phyloP scores from a whole-genome alignment of 2,888 invertebrate species.

The Nineta flava region DNA sequence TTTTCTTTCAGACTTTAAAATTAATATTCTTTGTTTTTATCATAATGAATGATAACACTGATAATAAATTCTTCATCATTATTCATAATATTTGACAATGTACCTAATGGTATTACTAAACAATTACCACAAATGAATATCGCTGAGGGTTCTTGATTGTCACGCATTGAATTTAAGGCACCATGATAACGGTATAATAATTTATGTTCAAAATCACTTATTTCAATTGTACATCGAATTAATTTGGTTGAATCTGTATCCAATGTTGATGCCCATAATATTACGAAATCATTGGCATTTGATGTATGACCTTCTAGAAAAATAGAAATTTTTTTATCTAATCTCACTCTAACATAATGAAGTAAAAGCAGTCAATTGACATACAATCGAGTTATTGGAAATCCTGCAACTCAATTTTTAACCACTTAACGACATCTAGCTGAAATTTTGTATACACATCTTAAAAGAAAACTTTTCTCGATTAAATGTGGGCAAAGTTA shows the following conservation, averaged over 20 bases:
- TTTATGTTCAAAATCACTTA: not conserved
- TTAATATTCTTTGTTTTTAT: not conserved
- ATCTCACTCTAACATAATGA: too few relatives aligned
- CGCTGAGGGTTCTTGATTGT: conserved; percentile 7
- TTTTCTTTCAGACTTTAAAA: too few relatives aligned
- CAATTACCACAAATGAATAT: conserved; percentile 9
- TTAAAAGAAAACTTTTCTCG: too few relatives aligned
- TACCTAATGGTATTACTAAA: conserved; percentile 6
- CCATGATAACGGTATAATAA: conserved; percentile 6
- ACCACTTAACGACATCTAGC: too few relatives aligned
- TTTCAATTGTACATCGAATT: not conserved
- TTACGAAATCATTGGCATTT: not conserved
- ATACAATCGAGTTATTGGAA: too few relatives aligned
- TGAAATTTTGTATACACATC: too few relatives aligned
- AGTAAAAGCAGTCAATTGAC: too few relatives aligned
- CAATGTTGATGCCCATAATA: not conserved
- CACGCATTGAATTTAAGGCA: conserved; percentile 9
- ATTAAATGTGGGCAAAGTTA: too few relatives aligned
- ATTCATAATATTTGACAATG: not conserved
- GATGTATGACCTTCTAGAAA: not conserved
- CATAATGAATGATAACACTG: not conserved
- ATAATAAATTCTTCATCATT: not conserved
- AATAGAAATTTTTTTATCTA: not conserved
- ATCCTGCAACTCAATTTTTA: too few relatives aligned
- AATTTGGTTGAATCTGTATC: not conserved